Conservation (phyloP, 2,797 vertebrate genomes). For the Apodemus agrarius region DNA sequence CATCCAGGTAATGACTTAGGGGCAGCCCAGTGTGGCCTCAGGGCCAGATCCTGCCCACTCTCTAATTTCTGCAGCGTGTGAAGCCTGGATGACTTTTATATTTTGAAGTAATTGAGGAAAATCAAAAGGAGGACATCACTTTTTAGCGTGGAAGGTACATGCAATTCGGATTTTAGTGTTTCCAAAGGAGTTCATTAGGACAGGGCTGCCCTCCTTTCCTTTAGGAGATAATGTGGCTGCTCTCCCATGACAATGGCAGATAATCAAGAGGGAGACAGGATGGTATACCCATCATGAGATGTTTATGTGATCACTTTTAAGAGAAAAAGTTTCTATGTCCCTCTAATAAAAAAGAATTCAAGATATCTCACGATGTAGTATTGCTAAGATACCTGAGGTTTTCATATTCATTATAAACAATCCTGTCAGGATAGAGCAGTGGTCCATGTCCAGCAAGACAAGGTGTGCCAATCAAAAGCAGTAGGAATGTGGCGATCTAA, state of each 20-base stretch:
- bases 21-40: not conserved
- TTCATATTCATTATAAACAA: not conserved
- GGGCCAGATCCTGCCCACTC: not conserved
- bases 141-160: not conserved
- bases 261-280: not conserved
- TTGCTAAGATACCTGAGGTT: not conserved
- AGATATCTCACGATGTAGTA: not conserved
- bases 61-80: not conserved
- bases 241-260: not conserved
- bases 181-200: not conserved
- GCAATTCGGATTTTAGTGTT: not conserved
- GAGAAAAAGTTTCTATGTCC: not conserved
- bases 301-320: not conserved
- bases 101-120: constrained; percentile 19
- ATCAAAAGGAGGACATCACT: not conserved
- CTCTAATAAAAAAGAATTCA: not conserved
- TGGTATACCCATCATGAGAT: not conserved
- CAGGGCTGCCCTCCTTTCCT: not conserved
- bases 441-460: not conserved
- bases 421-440: not conserved
- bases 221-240: not conserved
- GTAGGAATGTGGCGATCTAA: not conserved
- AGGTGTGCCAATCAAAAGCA: not conserved
- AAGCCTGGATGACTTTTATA: not conserved
- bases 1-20: not conserved